These are phyloP conservation scores for Charina bottae DNA, from an alignment of 2,113 vertebrate genomes.

Conservation along the genomic window DNA sequence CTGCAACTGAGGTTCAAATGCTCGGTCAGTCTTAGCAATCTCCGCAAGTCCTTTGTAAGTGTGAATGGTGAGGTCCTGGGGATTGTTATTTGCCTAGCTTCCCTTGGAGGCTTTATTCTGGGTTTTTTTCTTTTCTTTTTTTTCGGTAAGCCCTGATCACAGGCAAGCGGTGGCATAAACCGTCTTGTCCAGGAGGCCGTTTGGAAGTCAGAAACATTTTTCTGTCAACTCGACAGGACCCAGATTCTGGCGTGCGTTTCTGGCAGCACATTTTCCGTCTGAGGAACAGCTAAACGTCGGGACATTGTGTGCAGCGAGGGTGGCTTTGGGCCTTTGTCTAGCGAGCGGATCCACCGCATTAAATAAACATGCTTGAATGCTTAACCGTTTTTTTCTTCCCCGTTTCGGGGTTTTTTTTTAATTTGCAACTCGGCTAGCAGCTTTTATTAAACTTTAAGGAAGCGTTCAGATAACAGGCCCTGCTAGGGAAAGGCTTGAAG, in stretches of 20 bases:
- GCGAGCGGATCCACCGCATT: conserved; percentile 50
- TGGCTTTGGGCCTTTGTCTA: conserved; percentile 24
- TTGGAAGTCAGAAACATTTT: background rate
- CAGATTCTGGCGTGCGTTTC: background rate
- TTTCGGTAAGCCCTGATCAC: background rate
- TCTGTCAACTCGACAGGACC: background rate
- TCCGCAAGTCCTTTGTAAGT: too few relatives aligned
- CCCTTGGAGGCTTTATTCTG: background rate
- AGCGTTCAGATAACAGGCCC: conserved; percentile 29
- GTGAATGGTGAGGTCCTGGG: too few relatives aligned
- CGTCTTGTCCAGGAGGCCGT: background rate
- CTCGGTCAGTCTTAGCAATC: too few relatives aligned
- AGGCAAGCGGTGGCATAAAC: background rate
- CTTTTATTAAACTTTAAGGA: conserved; percentile 58
- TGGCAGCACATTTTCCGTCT: conserved; percentile 20
- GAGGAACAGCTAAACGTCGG: background rate
- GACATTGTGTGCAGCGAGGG: rapidly evolving
- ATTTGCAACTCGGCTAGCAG: conserved; percentile 48
- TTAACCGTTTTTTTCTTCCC: conserved; percentile 47
- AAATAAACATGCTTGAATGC: conserved; percentile 64
- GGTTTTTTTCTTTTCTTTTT: background rate
- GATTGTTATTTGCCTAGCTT: too few relatives aligned
- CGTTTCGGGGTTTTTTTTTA: background rate
- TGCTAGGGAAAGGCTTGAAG: conserved; percentile 54
- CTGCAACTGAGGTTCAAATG: too few relatives aligned